Evolutionary conservation across 2,888 invertebrate species (phyloP).

Genomic region (Lithophane leautieri): DNA sequence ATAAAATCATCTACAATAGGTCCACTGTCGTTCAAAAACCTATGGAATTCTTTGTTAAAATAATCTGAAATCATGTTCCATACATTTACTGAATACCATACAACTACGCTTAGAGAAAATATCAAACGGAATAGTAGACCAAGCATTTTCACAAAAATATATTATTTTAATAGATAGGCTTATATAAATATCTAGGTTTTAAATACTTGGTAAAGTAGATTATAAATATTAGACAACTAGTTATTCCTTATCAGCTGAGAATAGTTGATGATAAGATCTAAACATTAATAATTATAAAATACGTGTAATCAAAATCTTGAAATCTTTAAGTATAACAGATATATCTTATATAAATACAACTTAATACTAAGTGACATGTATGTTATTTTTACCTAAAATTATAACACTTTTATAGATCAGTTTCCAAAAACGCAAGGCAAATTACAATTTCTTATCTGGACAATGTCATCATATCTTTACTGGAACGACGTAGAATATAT

Average conservation of each 20-base stretch:
- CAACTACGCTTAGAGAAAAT: conserved; percentile 92
- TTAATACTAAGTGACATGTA: neutral
- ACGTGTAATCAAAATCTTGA: neutral
- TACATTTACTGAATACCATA: conserved; percentile 93
- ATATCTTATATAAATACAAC: neutral
- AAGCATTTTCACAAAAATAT: conserved; percentile 87
- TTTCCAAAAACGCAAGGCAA: neutral
- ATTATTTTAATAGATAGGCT: neutral
- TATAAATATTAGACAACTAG: neutral
- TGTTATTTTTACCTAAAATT: neutral
- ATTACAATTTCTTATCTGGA: neutral
- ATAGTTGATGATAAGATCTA: neutral
- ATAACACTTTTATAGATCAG: neutral
- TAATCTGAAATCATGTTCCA: conserved; percentile 94
- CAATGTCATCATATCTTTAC: neutral
- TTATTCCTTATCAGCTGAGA: neutral
- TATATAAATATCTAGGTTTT: neutral
- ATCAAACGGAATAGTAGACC: conserved; percentile 91
- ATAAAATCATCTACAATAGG: conserved; percentile 46
- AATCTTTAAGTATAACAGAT: no score
- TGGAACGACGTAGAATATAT: neutral
- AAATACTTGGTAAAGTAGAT: neutral
- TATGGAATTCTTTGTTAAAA: conserved; percentile 93
- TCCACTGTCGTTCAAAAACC: conserved; percentile 85
- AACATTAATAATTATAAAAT: neutral